Percentiles rank a stretch among this genome's conserved stretches.
phyloP scores from a whole-genome alignment of 2,888 invertebrate genomes.

The Hipparchia semele region DNA sequence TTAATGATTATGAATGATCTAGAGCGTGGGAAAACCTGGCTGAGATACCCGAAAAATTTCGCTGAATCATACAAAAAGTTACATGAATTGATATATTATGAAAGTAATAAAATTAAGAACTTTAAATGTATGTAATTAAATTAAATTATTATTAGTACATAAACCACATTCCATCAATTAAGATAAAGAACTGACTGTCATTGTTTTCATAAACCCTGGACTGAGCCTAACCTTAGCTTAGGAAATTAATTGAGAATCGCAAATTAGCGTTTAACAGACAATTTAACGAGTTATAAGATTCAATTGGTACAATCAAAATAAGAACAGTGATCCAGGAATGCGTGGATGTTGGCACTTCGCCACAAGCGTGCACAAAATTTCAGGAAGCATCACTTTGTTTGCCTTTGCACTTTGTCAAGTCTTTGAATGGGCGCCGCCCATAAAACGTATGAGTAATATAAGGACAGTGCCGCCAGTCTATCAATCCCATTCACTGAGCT shows the following conservation, averaged over 20 bases:
- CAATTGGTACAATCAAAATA: constrained; percentile 53
- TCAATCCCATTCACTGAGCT: too few species aligned
- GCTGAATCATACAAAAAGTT: background rate
- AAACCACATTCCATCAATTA: background rate
- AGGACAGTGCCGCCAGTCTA: too few species aligned
- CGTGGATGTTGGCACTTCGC: constrained; percentile 61
- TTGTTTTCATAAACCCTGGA: constrained; percentile 18
- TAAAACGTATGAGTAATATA: too few species aligned
- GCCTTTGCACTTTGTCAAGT: constrained; percentile 60
- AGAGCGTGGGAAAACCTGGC: background rate
- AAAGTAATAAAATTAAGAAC: too few species aligned
- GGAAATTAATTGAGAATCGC: constrained; percentile 24
- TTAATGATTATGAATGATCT: background rate
- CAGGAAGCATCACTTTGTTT: constrained; percentile 59
- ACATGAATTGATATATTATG: background rate
- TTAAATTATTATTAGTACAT: background rate
- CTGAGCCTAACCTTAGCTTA: constrained; percentile 40
- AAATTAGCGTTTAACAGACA: constrained; percentile 40
- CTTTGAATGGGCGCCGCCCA: constrained; percentile 45
- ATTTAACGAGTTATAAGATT: constrained; percentile 50
- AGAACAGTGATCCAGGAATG: constrained; percentile 60
- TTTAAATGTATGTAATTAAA: too few species aligned
- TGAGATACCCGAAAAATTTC: background rate
- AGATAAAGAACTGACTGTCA: background rate
- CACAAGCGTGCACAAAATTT: constrained; percentile 49